phyloP scores from a whole-genome alignment of 2,888 invertebrate species.

The Phyllotreta striolata region DNA sequence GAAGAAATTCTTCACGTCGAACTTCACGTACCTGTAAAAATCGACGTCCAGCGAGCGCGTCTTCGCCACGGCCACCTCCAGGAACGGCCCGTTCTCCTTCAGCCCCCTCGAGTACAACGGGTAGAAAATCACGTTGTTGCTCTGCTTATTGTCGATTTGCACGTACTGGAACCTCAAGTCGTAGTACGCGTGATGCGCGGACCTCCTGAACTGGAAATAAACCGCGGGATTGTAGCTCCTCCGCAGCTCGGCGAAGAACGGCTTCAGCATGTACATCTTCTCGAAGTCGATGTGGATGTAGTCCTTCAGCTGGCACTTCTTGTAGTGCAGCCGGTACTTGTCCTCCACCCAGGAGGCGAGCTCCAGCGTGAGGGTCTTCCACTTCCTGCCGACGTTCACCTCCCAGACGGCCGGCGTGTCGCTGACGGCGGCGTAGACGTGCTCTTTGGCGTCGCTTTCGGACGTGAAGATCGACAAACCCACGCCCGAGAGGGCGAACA shows the following conservation, averaged over 20 bases:
- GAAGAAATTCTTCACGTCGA: slow-evolving; percentile 72
- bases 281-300: slow-evolving; percentile 81
- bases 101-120: slow-evolving; percentile 63
- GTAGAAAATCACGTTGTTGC: slow-evolving; percentile 53
- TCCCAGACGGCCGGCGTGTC: slow-evolving; percentile 83
- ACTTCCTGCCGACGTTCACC: slow-evolving; percentile 79
- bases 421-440: slow-evolving; percentile 72
- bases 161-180: slow-evolving; percentile 73
- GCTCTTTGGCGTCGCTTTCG: slow-evolving; percentile 65
- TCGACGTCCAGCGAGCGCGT: slow-evolving; percentile 63
- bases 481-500: slow-evolving; percentile 73
- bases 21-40: slow-evolving; percentile 69
- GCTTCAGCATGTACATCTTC: slow-evolving; percentile 88
- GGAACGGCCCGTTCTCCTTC: slow-evolving; percentile 68
- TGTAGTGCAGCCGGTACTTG: slow-evolving; percentile 74
- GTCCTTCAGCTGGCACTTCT: slow-evolving; percentile 78
- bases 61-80: slow-evolving; percentile 67
- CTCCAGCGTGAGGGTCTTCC: slow-evolving; percentile 81
- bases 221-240: slow-evolving; percentile 78
- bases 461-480: slow-evolving; percentile 68
- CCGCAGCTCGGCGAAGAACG: slow-evolving; percentile 80
- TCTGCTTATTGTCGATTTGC: slow-evolving; percentile 74
- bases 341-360: slow-evolving; percentile 84
- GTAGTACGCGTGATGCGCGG: slow-evolving; percentile 71
- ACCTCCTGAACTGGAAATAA: slow-evolving; percentile 77